phyloP scores from a whole-genome alignment of 64 coral and sea anemone species.

The Dendronephthya gigantea region DNA sequence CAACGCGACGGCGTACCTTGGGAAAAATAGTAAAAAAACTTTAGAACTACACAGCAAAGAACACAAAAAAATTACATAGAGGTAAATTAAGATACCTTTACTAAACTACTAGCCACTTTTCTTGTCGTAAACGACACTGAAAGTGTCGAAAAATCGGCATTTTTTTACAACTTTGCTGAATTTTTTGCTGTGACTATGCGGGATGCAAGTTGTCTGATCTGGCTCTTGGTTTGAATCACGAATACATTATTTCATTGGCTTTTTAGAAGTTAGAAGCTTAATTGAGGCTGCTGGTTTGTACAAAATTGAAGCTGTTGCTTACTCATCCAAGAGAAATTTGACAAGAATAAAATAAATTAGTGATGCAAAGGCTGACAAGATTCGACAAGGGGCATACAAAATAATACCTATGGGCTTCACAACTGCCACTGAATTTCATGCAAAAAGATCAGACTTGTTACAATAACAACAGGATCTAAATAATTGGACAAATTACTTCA shows the following conservation, averaged over 20 bases:
- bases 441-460: slow-evolving; percentile 72
- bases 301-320: slow-evolving; percentile 76
- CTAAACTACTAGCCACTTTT: too few relatives aligned
- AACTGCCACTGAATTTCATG: slow-evolving; percentile 95
- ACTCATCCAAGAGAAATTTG: slow-evolving; percentile 73
- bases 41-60: too few relatives aligned
- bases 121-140: too few relatives aligned
- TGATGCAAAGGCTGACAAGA: slow-evolving; percentile 98
- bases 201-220: slow-evolving; percentile 94
- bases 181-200: slow-evolving; percentile 45
- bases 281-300: slow-evolving; percentile 84
- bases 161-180: not conserved
- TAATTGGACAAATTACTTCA: slow-evolving; percentile 92
- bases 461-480: slow-evolving; percentile 93
- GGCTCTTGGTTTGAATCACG: too few relatives aligned
- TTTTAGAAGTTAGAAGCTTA: slow-evolving; percentile 71
- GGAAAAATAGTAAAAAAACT: too few relatives aligned
- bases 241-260: too few relatives aligned
- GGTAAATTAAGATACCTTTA: too few relatives aligned
- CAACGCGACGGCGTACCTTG: too few relatives aligned
- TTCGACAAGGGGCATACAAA: slow-evolving; percentile 81
- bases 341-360: slow-evolving; percentile 87
- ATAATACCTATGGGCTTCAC: slow-evolving; percentile 97
- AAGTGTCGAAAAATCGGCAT: not conserved
- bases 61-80: too few relatives aligned